A percentile compares a stretch with the other conserved stretches of the same genome.
These are phyloP conservation scores for Portunus trituberculatus DNA, from an alignment of 1,140 invertebrate species.

Conservation along the genomic window DNA sequence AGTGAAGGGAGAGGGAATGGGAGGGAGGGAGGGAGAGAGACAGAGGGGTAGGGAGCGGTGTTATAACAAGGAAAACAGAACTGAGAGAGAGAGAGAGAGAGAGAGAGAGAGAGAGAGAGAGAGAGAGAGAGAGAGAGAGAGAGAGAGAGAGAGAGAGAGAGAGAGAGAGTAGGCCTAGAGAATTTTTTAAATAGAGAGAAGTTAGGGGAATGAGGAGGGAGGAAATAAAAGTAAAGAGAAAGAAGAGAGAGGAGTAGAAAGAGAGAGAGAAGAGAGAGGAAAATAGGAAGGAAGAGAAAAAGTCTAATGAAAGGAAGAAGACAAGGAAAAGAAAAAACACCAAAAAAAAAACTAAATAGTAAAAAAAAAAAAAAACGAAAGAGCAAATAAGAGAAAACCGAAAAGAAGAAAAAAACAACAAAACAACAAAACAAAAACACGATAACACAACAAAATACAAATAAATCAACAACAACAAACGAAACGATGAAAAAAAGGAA, in stretches of 20 bases:
- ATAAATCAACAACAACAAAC: background rate
- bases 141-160: background rate
- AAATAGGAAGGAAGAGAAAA: background rate
- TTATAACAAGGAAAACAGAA: background rate
- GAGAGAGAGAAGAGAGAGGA: background rate
- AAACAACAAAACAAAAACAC: background rate
- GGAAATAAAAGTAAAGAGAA: background rate
- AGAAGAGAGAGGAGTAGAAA: background rate
- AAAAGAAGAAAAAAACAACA: background rate
- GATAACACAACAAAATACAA: background rate
- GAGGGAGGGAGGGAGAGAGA: background rate
- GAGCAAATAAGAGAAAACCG: background rate
- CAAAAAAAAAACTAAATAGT: background rate
- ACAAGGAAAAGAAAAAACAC: background rate
- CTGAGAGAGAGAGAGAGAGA: background rate
- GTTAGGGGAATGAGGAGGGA: background rate
- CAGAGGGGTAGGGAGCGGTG: background rate
- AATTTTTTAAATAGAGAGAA: too few relatives aligned
- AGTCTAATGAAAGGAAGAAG: background rate
- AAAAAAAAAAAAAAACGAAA: background rate
- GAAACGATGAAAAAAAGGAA: too few relatives aligned
- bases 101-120: slow-evolving; percentile 26
- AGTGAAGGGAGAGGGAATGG: background rate
- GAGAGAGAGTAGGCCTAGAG: background rate
- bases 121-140: slow-evolving; percentile 42